Percentiles rank a stretch among this genome's conserved stretches.
Evolutionary conservation across 1,140 invertebrate species (phyloP).

Genomic region (Pomacea maculata): DNA sequence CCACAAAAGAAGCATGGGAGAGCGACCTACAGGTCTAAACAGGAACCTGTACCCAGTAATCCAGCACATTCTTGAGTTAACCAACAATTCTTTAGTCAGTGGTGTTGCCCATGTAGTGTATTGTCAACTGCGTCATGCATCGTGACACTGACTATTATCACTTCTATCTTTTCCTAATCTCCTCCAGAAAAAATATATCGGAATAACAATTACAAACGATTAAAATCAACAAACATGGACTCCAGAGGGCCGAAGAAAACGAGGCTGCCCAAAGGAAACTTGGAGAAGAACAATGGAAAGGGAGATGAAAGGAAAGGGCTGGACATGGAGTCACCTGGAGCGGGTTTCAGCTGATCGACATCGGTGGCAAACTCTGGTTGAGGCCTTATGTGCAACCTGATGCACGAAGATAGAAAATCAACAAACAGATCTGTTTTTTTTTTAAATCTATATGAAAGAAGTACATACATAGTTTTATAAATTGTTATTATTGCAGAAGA

Average conservation of each 20-base stretch:
- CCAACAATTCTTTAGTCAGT: constrained; percentile 52
- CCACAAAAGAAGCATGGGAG: background rate
- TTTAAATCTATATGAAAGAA: background rate
- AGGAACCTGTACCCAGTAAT: constrained; percentile 41
- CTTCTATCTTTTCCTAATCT: background rate
- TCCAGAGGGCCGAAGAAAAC: too few species aligned
- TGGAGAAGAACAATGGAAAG: too few species aligned
- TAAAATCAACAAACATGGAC: too few species aligned
- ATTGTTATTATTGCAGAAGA: background rate
- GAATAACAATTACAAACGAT: background rate
- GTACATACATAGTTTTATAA: background rate
- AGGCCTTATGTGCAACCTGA: too few species aligned
- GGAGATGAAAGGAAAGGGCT: too few species aligned
- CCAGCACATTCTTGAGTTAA: constrained; percentile 54
- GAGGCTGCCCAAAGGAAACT: too few species aligned
- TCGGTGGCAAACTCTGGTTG: too few species aligned
- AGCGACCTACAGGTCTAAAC: background rate
- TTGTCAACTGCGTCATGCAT: constrained; percentile 35
- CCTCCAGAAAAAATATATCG: background rate
- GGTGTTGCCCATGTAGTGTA: constrained; percentile 57
- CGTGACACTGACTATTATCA: background rate
- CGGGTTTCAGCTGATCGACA: too few species aligned
- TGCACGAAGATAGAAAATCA: too few species aligned
- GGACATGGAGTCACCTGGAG: too few species aligned
- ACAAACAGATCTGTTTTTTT: too few species aligned